These are phyloP conservation scores for Megaceryle maxima DNA, from an alignment of 2,113 vertebrate species.

Conservation along the genomic window DNA sequence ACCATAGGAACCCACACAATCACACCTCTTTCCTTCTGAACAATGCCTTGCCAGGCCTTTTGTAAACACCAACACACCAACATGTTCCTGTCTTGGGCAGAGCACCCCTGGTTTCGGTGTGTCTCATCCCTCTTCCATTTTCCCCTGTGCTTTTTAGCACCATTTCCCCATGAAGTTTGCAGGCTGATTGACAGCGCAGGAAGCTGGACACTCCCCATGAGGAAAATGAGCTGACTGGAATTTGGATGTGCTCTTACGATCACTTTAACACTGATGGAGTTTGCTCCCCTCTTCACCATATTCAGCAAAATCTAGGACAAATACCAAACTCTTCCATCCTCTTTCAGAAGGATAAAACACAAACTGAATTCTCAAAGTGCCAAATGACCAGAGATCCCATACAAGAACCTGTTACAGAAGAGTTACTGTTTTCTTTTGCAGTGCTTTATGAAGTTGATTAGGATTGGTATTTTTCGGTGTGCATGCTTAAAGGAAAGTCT, in stretches of 20 bases:
- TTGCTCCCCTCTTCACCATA: neutral
- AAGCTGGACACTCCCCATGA: neutral
- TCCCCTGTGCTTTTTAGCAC: neutral
- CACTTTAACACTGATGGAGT: neutral
- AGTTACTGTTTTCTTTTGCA: neutral
- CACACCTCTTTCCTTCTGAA: neutral
- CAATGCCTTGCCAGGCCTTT: neutral
- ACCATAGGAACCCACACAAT: neutral
- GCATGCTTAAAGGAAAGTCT: neutral
- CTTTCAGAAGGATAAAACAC: neutral
- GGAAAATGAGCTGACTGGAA: neutral
- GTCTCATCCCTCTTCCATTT: neutral
- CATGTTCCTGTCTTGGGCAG: neutral
- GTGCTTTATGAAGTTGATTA: neutral
- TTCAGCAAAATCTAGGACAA: neutral
- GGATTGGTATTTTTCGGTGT: neutral
- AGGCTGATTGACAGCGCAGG: neutral
- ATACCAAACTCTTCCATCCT: neutral
- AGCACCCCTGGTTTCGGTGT: accelerated
- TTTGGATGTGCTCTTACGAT: neutral
- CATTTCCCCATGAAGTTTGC: neutral
- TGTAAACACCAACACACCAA: neutral
- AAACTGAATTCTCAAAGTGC: neutral
- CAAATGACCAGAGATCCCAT: neutral
- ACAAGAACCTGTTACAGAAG: neutral